Evolutionary conservation across 1,140 invertebrate species (phyloP).

Genomic region (Tetragnatha versicolor): DNA sequence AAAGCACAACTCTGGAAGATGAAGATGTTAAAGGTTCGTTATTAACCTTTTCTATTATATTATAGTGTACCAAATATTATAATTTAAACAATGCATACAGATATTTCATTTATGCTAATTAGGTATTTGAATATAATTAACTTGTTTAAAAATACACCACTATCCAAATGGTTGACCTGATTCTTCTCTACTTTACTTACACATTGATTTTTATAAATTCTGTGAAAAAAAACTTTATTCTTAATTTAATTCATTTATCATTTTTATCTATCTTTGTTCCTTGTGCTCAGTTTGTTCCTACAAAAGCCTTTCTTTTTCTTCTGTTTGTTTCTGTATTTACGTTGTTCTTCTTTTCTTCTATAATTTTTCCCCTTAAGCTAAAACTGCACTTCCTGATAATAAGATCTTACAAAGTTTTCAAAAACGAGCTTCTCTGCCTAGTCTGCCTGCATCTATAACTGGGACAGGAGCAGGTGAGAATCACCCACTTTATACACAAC

Average conservation of each 20-base stretch:
- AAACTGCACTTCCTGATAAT: conserved; percentile 61
- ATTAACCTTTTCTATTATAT: background rate
- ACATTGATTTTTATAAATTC: background rate
- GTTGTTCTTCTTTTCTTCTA: conserved; percentile 38
- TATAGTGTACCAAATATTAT: background rate
- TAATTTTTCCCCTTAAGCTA: conserved; percentile 50
- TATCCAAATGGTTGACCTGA: background rate
- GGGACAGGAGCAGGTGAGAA: conserved; percentile 21
- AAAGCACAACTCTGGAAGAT: conserved; percentile 90
- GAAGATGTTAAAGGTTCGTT: conserved; percentile 74
- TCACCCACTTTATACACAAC: background rate
- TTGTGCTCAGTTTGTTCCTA: background rate
- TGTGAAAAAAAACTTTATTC: background rate
- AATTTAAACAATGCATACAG: background rate
- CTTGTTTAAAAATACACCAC: background rate
- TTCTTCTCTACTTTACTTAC: background rate
- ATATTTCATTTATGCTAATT: background rate
- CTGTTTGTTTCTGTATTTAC: conserved; percentile 31
- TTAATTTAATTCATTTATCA: background rate
- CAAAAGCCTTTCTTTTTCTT: background rate
- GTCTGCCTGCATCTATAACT: conserved; percentile 26
- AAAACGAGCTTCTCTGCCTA: conserved; percentile 43
- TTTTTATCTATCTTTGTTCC: background rate
- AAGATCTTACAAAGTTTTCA: conserved; percentile 54
- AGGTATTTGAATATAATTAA: background rate